A percentile compares a stretch with the other conserved stretches of the same genome.
Conservation (phyloP, 2,888 invertebrate genomes). For the Erannis defoliaria region DNA sequence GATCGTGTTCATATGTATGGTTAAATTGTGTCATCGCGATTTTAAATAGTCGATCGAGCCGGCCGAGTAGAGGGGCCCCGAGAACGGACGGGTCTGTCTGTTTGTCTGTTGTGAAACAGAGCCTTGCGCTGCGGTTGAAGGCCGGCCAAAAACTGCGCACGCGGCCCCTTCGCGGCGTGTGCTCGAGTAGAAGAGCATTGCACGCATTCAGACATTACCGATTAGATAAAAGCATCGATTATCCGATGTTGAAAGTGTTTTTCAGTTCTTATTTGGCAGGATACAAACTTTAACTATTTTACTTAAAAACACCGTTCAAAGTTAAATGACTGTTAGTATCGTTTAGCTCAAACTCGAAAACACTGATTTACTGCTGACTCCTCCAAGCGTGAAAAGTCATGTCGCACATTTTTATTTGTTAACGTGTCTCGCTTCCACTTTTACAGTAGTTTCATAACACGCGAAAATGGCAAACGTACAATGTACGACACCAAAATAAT, state of each 20-base stretch:
- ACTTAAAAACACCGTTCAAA: too few species aligned
- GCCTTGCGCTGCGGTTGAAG: conserved; percentile 80
- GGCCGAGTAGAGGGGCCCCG: conserved; percentile 50
- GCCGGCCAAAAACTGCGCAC: conserved; percentile 72
- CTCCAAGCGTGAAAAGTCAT: too few species aligned
- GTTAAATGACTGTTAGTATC: too few species aligned
- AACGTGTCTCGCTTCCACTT: too few species aligned
- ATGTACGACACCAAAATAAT: too few species aligned
- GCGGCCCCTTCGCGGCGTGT: conserved; percentile 63
- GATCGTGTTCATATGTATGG: conserved; percentile 35
- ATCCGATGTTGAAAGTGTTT: conserved; percentile 40
- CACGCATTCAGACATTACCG: conserved; percentile 61
- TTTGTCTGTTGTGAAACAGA: conserved; percentile 75
- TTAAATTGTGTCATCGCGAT: conserved; percentile 20
- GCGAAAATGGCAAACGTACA: conserved; percentile 40
- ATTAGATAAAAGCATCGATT: conserved; percentile 59
- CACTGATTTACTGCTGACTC: too few species aligned
- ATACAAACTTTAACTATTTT: too few species aligned
- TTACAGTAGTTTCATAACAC: too few species aligned
- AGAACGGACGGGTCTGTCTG: conserved; percentile 63
- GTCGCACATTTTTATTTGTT: too few species aligned
- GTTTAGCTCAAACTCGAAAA: too few species aligned
- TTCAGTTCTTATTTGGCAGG: conserved; percentile 48
- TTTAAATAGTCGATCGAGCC: conserved; percentile 38
- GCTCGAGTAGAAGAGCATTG: conserved; percentile 64